phyloP scores from a whole-genome alignment of 2,113 vertebrate genomes.

The Rhineura floridana region DNA sequence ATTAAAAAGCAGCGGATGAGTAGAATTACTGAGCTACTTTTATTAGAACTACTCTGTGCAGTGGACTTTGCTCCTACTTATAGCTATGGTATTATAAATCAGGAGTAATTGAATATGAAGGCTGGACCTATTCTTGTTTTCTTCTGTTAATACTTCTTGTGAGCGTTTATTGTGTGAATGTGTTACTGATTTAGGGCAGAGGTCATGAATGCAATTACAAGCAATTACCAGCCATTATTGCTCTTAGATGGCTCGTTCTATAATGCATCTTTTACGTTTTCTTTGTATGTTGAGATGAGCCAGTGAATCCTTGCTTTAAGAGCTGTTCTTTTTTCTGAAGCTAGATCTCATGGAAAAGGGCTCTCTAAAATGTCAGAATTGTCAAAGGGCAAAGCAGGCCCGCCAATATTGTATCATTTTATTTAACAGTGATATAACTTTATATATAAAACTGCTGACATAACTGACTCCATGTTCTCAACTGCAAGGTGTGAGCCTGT shows the following conservation, averaged over 20 bases:
- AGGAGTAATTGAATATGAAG: neutral
- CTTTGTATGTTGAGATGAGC: neutral
- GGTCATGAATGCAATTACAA: slow-evolving; percentile 45
- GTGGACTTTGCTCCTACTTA: neutral
- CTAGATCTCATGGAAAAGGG: neutral
- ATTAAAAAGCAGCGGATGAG: neutral
- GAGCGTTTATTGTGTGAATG: slow-evolving; percentile 40
- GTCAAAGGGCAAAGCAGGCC: neutral
- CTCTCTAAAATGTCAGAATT: neutral
- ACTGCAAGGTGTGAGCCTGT: neutral
- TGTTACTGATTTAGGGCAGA: slow-evolving; percentile 39
- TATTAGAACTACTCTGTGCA: neutral
- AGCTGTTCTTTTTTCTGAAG: neutral
- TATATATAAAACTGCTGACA: neutral
- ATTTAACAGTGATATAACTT: neutral
- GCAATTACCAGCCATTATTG: neutral
- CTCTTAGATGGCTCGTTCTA: neutral
- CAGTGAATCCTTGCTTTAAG: neutral
- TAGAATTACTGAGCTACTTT: neutral
- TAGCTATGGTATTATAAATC: neutral
- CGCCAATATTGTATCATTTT: neutral
- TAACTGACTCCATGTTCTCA: neutral
- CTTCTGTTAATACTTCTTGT: slow-evolving; percentile 17
- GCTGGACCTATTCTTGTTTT: slow-evolving; percentile 15
- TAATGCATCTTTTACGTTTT: neutral